Conservation (phyloP, 2,113 vertebrate genomes). For the Mixornis gularis region DNA sequence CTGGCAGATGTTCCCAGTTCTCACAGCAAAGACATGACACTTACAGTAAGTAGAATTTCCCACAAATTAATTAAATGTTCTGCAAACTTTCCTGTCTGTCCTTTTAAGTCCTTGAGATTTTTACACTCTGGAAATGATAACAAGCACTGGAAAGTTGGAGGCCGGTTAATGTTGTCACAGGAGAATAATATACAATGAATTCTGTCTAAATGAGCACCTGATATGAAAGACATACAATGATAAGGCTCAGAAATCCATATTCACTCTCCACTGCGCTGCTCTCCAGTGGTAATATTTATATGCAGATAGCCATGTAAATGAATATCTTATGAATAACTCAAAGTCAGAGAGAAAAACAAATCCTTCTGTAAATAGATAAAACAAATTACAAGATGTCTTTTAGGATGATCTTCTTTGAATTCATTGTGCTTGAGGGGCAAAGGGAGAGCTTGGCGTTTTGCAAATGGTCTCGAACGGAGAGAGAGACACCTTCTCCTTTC, state of each 20-base stretch:
- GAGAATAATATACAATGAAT: conserved; percentile 54
- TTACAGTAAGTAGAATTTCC: conserved; percentile 49
- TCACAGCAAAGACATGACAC: conserved; percentile 51
- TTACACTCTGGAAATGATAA: conserved; percentile 49
- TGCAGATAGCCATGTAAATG: conserved; percentile 35
- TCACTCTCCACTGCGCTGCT: neutral
- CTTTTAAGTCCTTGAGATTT: conserved; percentile 59
- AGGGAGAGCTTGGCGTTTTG: neutral
- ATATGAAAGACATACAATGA: conserved; percentile 15
- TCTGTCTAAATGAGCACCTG: conserved; percentile 59
- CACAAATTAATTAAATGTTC: conserved; percentile 60
- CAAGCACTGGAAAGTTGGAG: conserved; percentile 41
- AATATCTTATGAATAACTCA: conserved; percentile 22
- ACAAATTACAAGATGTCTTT: conserved; percentile 40
- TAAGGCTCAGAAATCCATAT: conserved; percentile 22
- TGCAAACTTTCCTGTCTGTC: conserved; percentile 51
- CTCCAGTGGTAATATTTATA: conserved; percentile 37
- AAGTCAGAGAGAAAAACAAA: conserved; percentile 38
- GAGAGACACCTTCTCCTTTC: neutral
- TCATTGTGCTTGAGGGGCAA: neutral
- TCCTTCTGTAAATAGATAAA: conserved; percentile 45
- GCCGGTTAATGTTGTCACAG: conserved; percentile 25
- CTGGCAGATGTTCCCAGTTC: conserved; percentile 59
- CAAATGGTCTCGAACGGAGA: neutral
- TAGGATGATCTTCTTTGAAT: neutral